Evolutionary conservation across 2,113 vertebrate genomes (phyloP), one percentile per base, ranked within the genome.

Genomic region (Mirounga angustirostris): DNA sequence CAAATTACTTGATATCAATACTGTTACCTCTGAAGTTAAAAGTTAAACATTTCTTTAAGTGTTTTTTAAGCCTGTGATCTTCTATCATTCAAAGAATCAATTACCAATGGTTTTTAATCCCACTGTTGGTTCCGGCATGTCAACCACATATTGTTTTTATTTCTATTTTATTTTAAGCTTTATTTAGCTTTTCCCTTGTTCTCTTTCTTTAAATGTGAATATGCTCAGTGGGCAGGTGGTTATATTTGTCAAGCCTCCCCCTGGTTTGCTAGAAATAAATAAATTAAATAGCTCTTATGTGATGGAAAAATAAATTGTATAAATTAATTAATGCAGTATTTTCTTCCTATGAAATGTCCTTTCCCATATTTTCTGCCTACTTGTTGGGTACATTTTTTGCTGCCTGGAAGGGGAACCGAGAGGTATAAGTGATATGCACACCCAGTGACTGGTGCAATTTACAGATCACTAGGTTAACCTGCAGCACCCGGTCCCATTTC

Each of bases 121-220:
- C 54, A 50, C 74, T 98, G 97, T 98, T 98, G 97, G 95, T 92
- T 97, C 61, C 50, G 61, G 93, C 86, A 96, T 98, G 59, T 97
- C 89, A 97, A 97, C 82, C 84, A 92, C 98, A 98, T 97, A 97
- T 97, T 98, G 97, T 98, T 98, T 98, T 90, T 97, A 98, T 98
- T 98, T 98, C 63, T 54, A 82, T 97, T 96, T 95, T 98, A 97
- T 98, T 91, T 96, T 89, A 59, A 95, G 74, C 88, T 98, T 98
- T 96, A 93, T 96, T 98, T 98, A 96, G 93, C 91, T 94, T 63
- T 97, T 97, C 79, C 81, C 94, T 98, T 97, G 59, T 0, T 97
- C 54, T 96, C 54, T 97, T 98, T 98, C 92, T 98, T 98, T 98
- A 97, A 98, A 98, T 98, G 69, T 93, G 56, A 98, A 96, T 98